A percentile compares a stretch with the other conserved stretches of the same genome.
Evolutionary conservation across 2,888 invertebrate species (phyloP).

Genomic region (Ophion obscuratus): DNA sequence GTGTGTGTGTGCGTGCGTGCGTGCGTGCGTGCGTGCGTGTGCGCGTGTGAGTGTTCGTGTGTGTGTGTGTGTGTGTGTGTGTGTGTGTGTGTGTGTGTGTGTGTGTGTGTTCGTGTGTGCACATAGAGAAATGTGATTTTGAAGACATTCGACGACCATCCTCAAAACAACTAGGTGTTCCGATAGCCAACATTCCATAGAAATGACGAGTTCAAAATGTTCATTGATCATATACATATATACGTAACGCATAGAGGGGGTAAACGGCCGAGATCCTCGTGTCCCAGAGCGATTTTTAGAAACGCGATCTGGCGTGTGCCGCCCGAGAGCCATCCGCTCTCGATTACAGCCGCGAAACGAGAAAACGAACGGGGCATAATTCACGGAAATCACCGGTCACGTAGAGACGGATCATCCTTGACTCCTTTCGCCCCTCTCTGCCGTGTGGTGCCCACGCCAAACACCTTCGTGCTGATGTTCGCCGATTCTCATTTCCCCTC

Average conservation of each 20-base stretch:
- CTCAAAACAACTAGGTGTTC: neutral
- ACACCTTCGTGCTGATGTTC: conserved; percentile 60
- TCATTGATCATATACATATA: neutral
- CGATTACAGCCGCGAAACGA: conserved; percentile 74
- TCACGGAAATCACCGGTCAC: conserved; percentile 78
- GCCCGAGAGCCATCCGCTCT: conserved; percentile 71
- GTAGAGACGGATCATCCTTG: conserved; percentile 70
- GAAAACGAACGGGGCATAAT: conserved; percentile 78
- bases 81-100: too few relatives aligned
- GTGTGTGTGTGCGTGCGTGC: too few relatives aligned
- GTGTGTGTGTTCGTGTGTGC: too few relatives aligned
- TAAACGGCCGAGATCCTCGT: conserved; percentile 59
- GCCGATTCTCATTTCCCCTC: conserved; percentile 27
- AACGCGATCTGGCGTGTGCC: conserved; percentile 77
- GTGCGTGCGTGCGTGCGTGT: too few relatives aligned
- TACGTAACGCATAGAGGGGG: conserved; percentile 1
- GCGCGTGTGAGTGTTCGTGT: too few relatives aligned
- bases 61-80: too few relatives aligned
- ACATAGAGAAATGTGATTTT: neutral
- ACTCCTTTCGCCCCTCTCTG: conserved; percentile 19
- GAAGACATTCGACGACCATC: neutral
- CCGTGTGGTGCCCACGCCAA: conserved; percentile 15
- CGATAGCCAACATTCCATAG: neutral
- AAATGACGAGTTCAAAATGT: neutral
- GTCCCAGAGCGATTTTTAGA: conserved; percentile 74